Percentiles rank a stretch among this genome's conserved stretches.
Evolutionary conservation across 2,888 invertebrate genomes (phyloP).

Genomic region (Abscondita cerata): DNA sequence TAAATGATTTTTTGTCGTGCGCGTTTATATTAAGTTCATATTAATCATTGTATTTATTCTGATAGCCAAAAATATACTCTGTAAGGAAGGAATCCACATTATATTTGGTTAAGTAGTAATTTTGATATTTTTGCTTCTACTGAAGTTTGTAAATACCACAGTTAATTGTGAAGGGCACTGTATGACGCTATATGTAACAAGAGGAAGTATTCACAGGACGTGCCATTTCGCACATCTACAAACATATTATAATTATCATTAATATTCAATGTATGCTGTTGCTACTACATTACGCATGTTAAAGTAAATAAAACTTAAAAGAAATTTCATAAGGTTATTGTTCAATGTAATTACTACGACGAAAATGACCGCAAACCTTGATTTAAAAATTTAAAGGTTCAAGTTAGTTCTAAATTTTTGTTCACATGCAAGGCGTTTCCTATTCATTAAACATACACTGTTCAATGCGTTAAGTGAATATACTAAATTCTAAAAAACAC

Average conservation of each 20-base stretch:
- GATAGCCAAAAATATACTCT: no score
- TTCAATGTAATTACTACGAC: slow-evolving; percentile 12
- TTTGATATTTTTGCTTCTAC: no score
- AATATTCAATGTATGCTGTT: slow-evolving; percentile 20
- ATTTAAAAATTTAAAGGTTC: background rate
- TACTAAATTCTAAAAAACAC: background rate
- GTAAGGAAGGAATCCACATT: no score
- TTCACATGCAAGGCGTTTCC: background rate
- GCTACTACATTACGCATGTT: slow-evolving; percentile 16
- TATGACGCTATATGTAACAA: slow-evolving; percentile 19
- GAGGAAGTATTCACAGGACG: slow-evolving; percentile 15
- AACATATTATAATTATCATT: slow-evolving; percentile 14
- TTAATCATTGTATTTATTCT: no score
- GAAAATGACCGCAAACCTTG: slow-evolving; percentile 5
- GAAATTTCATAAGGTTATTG: slow-evolving; percentile 26
- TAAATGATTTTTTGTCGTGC: no score
- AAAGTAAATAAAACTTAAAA: slow-evolving; percentile 22
- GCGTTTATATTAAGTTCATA: no score
- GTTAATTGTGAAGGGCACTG: slow-evolving; percentile 24
- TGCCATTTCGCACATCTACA: slow-evolving; percentile 25
- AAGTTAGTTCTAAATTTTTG: background rate
- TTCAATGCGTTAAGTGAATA: background rate
- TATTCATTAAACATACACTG: background rate
- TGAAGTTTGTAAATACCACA: no score
- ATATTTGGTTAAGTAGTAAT: no score